Base-by-base conservation (phyloP, 2,888 invertebrate species). In the Conops quadrifasciatus region DNA sequence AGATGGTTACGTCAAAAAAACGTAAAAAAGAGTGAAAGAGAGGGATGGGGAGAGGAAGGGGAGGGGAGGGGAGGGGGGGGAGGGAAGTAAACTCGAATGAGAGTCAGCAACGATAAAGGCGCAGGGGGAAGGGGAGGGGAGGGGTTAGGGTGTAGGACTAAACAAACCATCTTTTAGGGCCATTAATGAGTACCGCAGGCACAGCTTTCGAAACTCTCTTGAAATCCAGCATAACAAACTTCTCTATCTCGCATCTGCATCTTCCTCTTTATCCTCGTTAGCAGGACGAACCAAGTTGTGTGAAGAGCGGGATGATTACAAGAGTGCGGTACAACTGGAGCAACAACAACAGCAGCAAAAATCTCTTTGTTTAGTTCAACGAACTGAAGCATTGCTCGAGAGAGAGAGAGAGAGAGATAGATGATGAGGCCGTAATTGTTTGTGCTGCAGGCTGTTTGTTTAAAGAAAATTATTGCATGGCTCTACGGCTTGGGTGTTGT, bases 391-490 rank as follows among this genome's bases (percentile, higher is more conserved):
- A 0, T 15, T 53, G 36, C 43, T 43, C 15, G 36, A 4, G 36
- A 36, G 9, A 36, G 5, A 36, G 36, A 36, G 4, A 36, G 36
- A 36, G 4, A 9, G 36, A 30, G 16, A 16, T 36, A 28, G 59
- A 47, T n/a, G 67, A 59, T 21, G 9, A 15, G 26, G 58, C 24
- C 28, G 43, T 59, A 59, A 67, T 67, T 67, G 67, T 67, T 67
- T 67, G 43, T 36, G 24, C 67, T 59, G 45, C 26, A 11, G 67
- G 67, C 59, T 59, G 59, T 67, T 67, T 67, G 67, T 45, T 24
- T n/a, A 59, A 67, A 59, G 21, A 67, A 67, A 67, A 21, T 59
- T 43, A 67, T 67, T 67, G 59, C 65, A 65, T 1, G 62, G 3
- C 15, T 2, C 28, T 58, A 26, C 16, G 21, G 53, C 21, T 53